Conservation (phyloP, 2,888 invertebrate genomes). For the Erebia epiphron region DNA sequence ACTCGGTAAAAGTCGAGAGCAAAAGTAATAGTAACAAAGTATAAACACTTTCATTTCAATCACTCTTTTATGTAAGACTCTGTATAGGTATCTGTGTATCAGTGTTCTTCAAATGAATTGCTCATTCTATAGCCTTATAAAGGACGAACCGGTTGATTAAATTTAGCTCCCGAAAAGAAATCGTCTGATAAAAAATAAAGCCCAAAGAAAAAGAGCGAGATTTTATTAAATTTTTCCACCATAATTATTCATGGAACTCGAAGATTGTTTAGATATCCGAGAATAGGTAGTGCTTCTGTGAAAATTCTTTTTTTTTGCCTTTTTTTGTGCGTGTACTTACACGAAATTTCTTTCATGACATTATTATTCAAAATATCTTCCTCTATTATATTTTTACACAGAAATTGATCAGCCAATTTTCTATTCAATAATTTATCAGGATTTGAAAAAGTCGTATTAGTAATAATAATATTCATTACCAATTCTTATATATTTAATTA, state of each 20-base stretch:
- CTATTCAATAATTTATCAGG: neutral
- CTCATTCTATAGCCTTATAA: neutral
- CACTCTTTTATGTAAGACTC: neutral
- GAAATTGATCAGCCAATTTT: no score
- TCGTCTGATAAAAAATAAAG: constrained; percentile 10
- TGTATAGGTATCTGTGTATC: neutral
- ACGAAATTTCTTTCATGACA: neutral
- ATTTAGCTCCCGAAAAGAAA: constrained; percentile 6
- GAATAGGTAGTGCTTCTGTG: neutral
- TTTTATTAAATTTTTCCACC: constrained; percentile 13
- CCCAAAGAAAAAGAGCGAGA: neutral
- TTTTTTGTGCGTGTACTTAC: no score
- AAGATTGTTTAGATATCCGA: constrained; percentile 10
- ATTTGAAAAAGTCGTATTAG: neutral
- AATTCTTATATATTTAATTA: no score
- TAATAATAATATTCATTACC: no score
- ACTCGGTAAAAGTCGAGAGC: no score
- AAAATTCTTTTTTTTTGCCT: neutral
- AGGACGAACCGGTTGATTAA: constrained; percentile 5
- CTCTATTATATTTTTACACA: neutral
- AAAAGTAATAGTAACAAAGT: no score
- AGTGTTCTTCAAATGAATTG: constrained; percentile 7
- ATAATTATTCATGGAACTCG: constrained; percentile 13
- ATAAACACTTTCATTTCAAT: neutral
- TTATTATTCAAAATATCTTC: neutral